Base-by-base conservation (phyloP, 2,888 invertebrate genomes). In the Drosophila quinaria region DNA sequence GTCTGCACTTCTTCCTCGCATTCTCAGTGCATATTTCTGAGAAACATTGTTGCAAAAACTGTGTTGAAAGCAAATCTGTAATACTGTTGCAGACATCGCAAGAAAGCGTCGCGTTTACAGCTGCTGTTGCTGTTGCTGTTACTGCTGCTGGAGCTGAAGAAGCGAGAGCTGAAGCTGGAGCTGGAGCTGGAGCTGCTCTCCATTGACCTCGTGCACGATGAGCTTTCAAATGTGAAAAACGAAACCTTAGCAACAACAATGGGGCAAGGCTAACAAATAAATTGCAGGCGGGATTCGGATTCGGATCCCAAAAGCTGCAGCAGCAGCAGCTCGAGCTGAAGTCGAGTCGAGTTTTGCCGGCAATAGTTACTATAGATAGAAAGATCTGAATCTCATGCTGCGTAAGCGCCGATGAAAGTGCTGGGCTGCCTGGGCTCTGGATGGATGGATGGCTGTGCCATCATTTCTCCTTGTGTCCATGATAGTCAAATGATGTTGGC, bases 321-420 rank as follows among this genome's bases (percentile, higher is more conserved):
- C 10, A 11, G 55, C 13, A 47, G 46, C 10, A 11, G 47, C 33
- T 35, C 10, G 49, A 58, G 47, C 49, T 49, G 49, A 17, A 33
- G 49, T 49, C 15, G 50, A 35, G 33, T 33, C 5, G 31, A 49
- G 19, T 25, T 17, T 25, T 17, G 15, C 25, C 10, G 39, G 37
- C 39, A 47, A 64, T 29, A n/a, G n/a, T n/a, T n/a, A 8, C 29
- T 5, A 29, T 29, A 29, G 29, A 8, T 29, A 8, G 29, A 29
- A 35, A 62, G 70, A 77, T 77, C 76, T 78, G 70, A 77, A 75
- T 86, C 81, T 85, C 89, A 89, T 85, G 84, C 84, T 85, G 84
- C 89, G 84, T 85, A 85, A 85, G 84, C 84, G 76, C 49, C 72
- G 72, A 85, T 68, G 89, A 85, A 85, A 85, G 84, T 85, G 84